These are phyloP conservation scores for Trogon melanurus DNA, from an alignment of 2,113 vertebrate genomes.

Conservation along the genomic window DNA sequence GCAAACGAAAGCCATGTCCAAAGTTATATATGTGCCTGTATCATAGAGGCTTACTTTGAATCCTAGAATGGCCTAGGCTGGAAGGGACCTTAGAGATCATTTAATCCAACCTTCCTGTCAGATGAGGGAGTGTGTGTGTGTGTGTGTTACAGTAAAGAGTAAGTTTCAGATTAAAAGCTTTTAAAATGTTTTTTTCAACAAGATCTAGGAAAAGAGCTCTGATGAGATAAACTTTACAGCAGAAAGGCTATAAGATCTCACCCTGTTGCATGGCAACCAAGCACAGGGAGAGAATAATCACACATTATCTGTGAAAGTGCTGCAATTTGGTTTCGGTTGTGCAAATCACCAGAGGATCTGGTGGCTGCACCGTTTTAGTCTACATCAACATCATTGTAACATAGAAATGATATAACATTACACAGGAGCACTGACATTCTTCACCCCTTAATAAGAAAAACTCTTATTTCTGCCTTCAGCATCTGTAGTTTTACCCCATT, in stretches of 20 bases:
- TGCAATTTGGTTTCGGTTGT: not conserved
- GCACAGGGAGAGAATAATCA: not conserved
- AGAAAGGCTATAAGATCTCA: not conserved
- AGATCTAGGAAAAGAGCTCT: not conserved
- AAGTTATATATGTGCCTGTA: not conserved
- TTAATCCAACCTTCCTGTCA: no score
- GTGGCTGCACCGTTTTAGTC: not conserved
- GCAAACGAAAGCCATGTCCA: not conserved
- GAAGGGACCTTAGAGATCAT: no score
- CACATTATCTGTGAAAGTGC: not conserved
- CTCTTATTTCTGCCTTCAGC: not conserved
- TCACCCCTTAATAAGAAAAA: not conserved
- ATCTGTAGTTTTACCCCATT: not conserved
- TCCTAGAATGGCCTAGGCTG: no score
- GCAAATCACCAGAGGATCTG: not conserved
- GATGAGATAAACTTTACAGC: not conserved
- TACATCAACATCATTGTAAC: not conserved
- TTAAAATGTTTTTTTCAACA: not conserved
- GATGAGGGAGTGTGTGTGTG: no score
- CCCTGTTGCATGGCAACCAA: not conserved
- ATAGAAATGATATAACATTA: not conserved
- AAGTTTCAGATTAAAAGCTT: not conserved
- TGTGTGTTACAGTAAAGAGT: not conserved
- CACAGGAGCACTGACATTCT: not conserved
- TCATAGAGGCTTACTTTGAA: not conserved